phyloP scores from a whole-genome alignment of 2,797 vertebrate genomes.

The Argya squamiceps region DNA sequence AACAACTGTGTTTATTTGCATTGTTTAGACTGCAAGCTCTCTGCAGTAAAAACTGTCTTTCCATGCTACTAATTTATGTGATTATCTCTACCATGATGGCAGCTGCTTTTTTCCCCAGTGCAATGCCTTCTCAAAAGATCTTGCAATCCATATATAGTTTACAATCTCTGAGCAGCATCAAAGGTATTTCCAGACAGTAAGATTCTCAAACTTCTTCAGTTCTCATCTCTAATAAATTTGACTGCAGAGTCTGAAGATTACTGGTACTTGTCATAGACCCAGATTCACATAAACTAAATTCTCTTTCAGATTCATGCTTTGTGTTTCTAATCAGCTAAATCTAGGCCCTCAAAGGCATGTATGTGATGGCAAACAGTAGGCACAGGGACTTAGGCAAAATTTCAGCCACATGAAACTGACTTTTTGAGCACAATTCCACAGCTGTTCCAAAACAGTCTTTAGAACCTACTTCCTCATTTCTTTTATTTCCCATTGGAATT shows the following conservation, averaged over 20 bases:
- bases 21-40: not conserved
- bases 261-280: not conserved
- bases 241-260: not conserved
- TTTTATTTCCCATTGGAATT: not conserved
- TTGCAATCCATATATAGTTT: not conserved
- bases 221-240: not conserved
- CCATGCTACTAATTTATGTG: not conserved
- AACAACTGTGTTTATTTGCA: not conserved
- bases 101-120: not conserved
- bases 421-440: not conserved
- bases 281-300: not conserved
- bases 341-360: not conserved
- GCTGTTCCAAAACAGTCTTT: not conserved
- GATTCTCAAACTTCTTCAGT: not conserved
- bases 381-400: not conserved
- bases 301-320: not conserved
- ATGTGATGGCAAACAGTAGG: not conserved
- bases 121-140: not conserved
- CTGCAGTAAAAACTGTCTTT: not conserved
- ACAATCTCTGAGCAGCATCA: not conserved
- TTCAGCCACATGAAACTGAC: not conserved
- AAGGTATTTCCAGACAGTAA: not conserved
- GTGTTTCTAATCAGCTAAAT: not conserved
- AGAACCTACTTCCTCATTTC: not conserved
- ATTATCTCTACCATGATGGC: not conserved